Evolutionary conservation across 2,888 invertebrate species (phyloP).

Genomic region (Nematopogon swammerdamellus): DNA sequence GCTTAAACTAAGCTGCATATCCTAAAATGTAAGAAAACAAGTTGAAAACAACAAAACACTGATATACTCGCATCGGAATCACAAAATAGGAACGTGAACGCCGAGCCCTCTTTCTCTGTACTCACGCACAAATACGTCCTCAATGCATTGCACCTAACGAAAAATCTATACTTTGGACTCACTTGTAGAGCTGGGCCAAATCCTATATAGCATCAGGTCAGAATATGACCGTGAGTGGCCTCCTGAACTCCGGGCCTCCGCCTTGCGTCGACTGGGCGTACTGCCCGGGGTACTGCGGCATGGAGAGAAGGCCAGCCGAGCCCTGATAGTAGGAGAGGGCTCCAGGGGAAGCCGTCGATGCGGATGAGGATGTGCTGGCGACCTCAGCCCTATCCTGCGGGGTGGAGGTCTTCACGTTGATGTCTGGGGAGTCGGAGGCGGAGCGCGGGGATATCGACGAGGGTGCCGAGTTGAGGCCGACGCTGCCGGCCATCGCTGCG

Average conservation of each 20-base stretch:
- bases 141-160: too few species aligned
- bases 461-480: conserved; percentile 35
- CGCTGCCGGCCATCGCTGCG: conserved; percentile 55
- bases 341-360: conserved; percentile 62
- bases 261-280: conserved; percentile 55
- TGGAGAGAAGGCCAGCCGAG: conserved; percentile 56
- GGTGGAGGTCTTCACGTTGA: conserved; percentile 37
- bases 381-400: conserved; percentile 49
- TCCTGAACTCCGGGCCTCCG: conserved; percentile 64
- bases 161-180: background rate
- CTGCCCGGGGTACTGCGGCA: conserved; percentile 64
- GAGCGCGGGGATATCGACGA: conserved; percentile 45
- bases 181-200: background rate
- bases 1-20: too few species aligned
- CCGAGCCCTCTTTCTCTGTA: too few species aligned
- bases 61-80: too few species aligned
- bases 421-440: conserved; percentile 55
- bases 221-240: conserved; percentile 77
- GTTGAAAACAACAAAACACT: too few species aligned
- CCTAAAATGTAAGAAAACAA: too few species aligned
- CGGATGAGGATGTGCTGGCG: conserved; percentile 56
- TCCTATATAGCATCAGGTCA: conserved; percentile 61
- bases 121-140: too few species aligned
- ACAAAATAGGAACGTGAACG: too few species aligned
- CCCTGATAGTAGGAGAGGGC: conserved; percentile 56